These are phyloP conservation scores for Phoeniculus purpureus DNA, from an alignment of 2,797 vertebrate species.

Conservation along the genomic window DNA sequence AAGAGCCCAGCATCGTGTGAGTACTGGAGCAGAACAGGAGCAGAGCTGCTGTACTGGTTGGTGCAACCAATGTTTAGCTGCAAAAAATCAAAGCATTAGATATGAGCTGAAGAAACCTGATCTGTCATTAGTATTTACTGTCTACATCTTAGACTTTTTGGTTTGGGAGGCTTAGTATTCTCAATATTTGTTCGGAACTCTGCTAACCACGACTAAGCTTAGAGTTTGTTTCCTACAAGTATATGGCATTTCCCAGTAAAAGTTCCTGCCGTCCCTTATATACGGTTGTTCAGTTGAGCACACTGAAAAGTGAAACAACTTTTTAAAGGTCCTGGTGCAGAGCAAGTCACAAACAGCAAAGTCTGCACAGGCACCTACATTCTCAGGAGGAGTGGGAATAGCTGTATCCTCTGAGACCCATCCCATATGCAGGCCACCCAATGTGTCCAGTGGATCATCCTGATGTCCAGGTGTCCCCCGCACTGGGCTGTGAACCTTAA, in stretches of 20 bases:
- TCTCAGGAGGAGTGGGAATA: neutral
- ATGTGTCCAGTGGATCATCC: neutral
- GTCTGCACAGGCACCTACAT: neutral
- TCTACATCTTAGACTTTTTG: neutral
- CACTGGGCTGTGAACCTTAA: neutral
- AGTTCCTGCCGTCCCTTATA: neutral
- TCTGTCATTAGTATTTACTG: neutral
- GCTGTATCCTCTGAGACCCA: neutral
- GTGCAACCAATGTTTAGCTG: slow-evolving; percentile 95
- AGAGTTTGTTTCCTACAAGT: neutral
- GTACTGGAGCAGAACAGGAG: slow-evolving; percentile 93
- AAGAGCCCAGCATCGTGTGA: slow-evolving; percentile 94
- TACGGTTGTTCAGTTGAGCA: neutral
- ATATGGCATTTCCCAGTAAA: neutral
- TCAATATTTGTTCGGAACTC: neutral
- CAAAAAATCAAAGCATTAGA: neutral
- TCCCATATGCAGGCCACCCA: neutral
- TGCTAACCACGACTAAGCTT: neutral
- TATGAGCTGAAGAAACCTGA: fast-evolving
- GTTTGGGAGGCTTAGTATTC: neutral
- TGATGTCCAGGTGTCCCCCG: neutral
- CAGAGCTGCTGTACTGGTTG: slow-evolving; percentile 86
- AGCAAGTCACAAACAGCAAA: neutral
- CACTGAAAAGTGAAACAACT: neutral
- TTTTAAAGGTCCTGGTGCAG: neutral